These are phyloP conservation scores for Botrylloides violaceus DNA, from an alignment of 23 tunicate genomes.

Conservation along the genomic window DNA sequence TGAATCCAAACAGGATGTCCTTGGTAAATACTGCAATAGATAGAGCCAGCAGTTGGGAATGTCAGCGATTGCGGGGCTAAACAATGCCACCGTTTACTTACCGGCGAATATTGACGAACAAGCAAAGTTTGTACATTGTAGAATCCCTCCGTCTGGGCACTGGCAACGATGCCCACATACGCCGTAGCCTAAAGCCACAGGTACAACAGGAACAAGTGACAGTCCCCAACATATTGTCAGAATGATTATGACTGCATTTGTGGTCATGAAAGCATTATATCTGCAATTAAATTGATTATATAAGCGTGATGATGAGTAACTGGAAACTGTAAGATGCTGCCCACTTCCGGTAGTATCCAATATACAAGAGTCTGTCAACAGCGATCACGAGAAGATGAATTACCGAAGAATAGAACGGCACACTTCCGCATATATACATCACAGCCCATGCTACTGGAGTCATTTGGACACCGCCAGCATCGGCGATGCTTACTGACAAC, in stretches of 20 bases:
- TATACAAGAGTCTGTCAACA: constrained; percentile 53
- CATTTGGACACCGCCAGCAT: constrained; percentile 30
- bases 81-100: too few species aligned
- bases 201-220: constrained; percentile 39
- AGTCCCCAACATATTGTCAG: constrained; percentile 45
- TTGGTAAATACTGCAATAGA: constrained; percentile 52
- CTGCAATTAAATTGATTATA: neutral
- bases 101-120: constrained; percentile 47
- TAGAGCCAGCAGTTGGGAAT: too few species aligned
- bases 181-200: constrained; percentile 24
- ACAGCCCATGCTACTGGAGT: constrained; percentile 42
- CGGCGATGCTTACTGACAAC: neutral
- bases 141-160: constrained; percentile 19
- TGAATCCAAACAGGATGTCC: constrained; percentile 35
- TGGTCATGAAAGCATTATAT: neutral
- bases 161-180: constrained; percentile 17
- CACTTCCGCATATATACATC: constrained; percentile 48
- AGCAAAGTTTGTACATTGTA: constrained; percentile 13
- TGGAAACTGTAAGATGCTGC: neutral
- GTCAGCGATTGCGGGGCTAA: too few species aligned
- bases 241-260: neutral
- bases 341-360: constrained; percentile 60
- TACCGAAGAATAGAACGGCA: constrained; percentile 59
- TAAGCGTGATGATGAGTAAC: neutral
- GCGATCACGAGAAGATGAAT: constrained; percentile 58